Evolutionary conservation across 2,797 vertebrate genomes (phyloP).

Genomic region (Crocidura indochinensis): DNA sequence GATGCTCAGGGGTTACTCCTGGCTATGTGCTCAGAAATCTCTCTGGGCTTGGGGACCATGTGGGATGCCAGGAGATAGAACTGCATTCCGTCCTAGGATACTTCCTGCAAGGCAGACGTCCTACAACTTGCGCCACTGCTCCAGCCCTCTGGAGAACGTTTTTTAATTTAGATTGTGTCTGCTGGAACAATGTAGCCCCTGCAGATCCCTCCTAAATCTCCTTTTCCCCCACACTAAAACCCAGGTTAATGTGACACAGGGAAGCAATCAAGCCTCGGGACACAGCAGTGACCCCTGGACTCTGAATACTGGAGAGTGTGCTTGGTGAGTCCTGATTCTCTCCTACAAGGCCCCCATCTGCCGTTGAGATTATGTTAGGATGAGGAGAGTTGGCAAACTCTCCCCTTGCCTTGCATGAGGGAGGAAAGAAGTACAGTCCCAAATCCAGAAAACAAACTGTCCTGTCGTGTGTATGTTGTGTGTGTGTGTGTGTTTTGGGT

Average conservation of each 20-base stretch:
- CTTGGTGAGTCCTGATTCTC: conserved; percentile 73
- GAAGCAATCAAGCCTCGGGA: conserved; percentile 76
- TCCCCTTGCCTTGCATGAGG: no score
- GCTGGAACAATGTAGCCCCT: conserved; percentile 28
- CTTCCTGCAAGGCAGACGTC: no score
- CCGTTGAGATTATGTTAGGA: conserved; percentile 79
- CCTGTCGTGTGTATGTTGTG: neutral
- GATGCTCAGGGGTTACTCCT: no score
- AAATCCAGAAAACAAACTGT: conserved; percentile 77
- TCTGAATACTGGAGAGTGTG: conserved; percentile 74
- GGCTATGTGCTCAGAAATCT: no score
- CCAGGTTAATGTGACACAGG: conserved; percentile 50
- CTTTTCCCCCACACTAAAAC: neutral
- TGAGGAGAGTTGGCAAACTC: conserved; percentile 72
- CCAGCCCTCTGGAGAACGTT: neutral
- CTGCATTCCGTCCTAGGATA: no score
- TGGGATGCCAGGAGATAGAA: no score
- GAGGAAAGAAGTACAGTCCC: conserved; percentile 33
- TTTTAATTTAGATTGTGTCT: conserved; percentile 54
- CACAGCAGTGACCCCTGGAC: conserved; percentile 79
- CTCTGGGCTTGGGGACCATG: no score
- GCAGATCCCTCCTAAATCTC: conserved; percentile 1
- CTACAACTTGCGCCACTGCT: no score
- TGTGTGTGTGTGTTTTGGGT: no score
- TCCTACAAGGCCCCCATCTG: conserved; percentile 76